These are phyloP conservation scores for Nothocercus julius DNA, from an alignment of 2,113 vertebrate species.

Conservation along the genomic window DNA sequence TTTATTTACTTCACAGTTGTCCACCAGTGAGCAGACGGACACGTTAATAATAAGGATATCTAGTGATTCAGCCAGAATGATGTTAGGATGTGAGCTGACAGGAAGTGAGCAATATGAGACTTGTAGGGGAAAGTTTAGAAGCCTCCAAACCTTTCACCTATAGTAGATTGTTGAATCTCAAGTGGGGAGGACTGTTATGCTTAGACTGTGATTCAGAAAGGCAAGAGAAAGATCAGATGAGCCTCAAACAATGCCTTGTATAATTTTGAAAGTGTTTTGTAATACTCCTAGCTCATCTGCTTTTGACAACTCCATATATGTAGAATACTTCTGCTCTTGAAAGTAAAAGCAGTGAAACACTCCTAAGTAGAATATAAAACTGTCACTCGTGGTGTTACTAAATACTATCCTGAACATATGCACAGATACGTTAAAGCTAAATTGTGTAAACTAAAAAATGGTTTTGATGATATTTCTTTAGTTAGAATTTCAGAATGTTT, in stretches of 20 bases:
- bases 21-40: constrained; percentile 47
- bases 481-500: background rate
- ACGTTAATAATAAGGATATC: constrained; percentile 17
- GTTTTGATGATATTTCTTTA: background rate
- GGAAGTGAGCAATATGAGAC: constrained; percentile 36
- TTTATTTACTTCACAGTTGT: constrained; percentile 29
- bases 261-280: constrained; percentile 1
- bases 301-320: background rate
- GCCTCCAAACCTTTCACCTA: background rate
- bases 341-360: background rate
- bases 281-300: background rate
- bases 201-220: constrained; percentile 14
- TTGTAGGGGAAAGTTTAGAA: constrained; percentile 50
- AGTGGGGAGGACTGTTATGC: background rate
- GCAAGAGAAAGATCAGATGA: background rate
- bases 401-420: background rate
- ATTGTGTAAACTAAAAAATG: background rate
- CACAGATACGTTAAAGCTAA: background rate
- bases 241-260: background rate
- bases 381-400: background rate
- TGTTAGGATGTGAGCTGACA: background rate
- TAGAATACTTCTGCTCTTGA: background rate
- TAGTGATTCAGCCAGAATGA: constrained; percentile 39
- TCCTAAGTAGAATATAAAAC: background rate
- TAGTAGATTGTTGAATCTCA: background rate